phyloP scores from a whole-genome alignment of 2,888 invertebrate genomes.

The Polyploca ridens region DNA sequence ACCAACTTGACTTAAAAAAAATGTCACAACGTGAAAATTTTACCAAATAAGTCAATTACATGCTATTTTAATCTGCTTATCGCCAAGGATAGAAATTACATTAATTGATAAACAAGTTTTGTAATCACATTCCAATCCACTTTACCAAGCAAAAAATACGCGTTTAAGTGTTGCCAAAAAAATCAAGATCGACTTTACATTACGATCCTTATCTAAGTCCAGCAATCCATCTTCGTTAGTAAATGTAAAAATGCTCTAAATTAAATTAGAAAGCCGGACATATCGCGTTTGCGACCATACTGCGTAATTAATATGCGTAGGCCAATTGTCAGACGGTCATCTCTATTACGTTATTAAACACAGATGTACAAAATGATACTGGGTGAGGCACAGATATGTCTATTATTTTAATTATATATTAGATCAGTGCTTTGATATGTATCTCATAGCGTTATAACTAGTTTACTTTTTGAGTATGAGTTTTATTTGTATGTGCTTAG shows the following conservation, averaged over 20 bases:
- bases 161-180: not conserved
- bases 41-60: too few relatives aligned
- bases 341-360: slow-evolving; percentile 58
- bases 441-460: not conserved
- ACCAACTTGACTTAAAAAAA: too few relatives aligned
- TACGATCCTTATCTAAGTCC: slow-evolving; percentile 31
- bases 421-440: not conserved
- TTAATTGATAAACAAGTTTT: too few relatives aligned
- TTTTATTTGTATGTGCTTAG: not conserved
- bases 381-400: slow-evolving; percentile 37
- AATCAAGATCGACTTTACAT: slow-evolving; percentile 21
- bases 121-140: too few relatives aligned
- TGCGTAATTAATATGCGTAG: slow-evolving; percentile 76
- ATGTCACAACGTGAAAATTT: too few relatives aligned
- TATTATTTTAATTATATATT: slow-evolving; percentile 7
- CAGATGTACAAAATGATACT: slow-evolving; percentile 36
- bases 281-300: slow-evolving; percentile 60
- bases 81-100: too few relatives aligned
- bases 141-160: too few relatives aligned
- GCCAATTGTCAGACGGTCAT: slow-evolving; percentile 75
- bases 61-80: too few relatives aligned
- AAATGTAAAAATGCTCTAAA: slow-evolving; percentile 60
- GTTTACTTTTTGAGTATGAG: not conserved
- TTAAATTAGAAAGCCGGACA: slow-evolving; percentile 77
- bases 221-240: slow-evolving; percentile 50